phyloP scores from a whole-genome alignment of 2,797 vertebrate species.

The Alca torda region DNA sequence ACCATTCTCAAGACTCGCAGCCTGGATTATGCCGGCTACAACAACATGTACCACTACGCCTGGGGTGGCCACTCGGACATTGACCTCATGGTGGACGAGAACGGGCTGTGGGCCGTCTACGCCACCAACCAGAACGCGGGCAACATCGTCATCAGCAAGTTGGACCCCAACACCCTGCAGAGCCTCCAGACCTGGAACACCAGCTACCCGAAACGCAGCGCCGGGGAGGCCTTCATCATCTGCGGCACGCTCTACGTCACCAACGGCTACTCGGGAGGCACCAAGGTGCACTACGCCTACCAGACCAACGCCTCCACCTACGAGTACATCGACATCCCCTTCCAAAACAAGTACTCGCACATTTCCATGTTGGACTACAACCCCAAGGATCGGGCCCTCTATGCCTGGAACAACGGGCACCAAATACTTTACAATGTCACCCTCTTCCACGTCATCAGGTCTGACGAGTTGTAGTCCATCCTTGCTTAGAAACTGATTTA shows the following conservation, averaged over 20 bases:
- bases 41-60: slow-evolving; percentile 96
- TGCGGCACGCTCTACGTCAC: slow-evolving; percentile 97
- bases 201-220: slow-evolving; percentile 95
- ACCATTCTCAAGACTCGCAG: slow-evolving; percentile 92
- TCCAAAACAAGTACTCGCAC: slow-evolving; percentile 96
- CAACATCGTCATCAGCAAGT: slow-evolving; percentile 95
- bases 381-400: slow-evolving; percentile 93
- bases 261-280: slow-evolving; percentile 94
- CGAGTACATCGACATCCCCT: slow-evolving; percentile 96
- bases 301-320: slow-evolving; percentile 98
- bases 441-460: slow-evolving; percentile 95
- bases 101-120: slow-evolving; percentile 94
- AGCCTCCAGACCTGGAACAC: slow-evolving; percentile 94
- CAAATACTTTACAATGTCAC: slow-evolving; percentile 97
- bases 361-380: slow-evolving; percentile 99
- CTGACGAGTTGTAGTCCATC: slow-evolving; percentile 89
- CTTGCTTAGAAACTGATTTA: slow-evolving; percentile 8
- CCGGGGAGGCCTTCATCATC: slow-evolving; percentile 97
- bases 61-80: slow-evolving; percentile 98
- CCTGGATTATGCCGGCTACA: slow-evolving; percentile 94
- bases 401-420: slow-evolving; percentile 98
- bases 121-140: slow-evolving; percentile 98
- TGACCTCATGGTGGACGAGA: slow-evolving; percentile 97
- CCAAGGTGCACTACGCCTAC: slow-evolving; percentile 97
- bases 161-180: slow-evolving; percentile 92